Percentiles rank a stretch among this genome's conserved stretches.
phyloP scores from a whole-genome alignment of 2,113 vertebrate species.

The Poecile atricapillus region DNA sequence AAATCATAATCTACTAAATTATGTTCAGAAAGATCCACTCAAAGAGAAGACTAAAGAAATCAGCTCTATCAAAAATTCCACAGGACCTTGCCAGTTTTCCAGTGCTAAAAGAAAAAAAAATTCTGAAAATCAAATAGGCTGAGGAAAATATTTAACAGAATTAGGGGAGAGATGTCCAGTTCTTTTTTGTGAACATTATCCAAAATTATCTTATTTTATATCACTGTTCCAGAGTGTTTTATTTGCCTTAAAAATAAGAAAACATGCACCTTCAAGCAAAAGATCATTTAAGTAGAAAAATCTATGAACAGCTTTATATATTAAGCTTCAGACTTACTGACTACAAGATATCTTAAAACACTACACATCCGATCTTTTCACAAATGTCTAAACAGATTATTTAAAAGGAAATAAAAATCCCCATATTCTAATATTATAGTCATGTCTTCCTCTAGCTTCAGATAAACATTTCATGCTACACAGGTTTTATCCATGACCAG shows the following conservation, averaged over 20 bases:
- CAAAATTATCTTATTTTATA: not conserved
- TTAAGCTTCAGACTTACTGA: not conserved
- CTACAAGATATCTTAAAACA: not conserved
- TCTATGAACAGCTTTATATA: not conserved
- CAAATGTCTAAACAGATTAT: not conserved
- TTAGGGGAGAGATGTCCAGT: not conserved
- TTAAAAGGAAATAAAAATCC: not conserved
- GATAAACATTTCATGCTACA: not conserved
- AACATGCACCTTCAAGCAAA: not conserved
- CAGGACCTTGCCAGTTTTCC: not conserved
- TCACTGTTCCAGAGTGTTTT: not conserved
- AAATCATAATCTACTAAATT: slow-evolving; percentile 21
- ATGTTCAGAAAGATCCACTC: not conserved
- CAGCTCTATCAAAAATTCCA: not conserved
- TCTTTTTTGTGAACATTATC: not conserved
- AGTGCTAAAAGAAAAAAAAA: not conserved
- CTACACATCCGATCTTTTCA: not conserved
- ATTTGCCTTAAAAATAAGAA: not conserved
- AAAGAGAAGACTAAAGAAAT: not conserved
- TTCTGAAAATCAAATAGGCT: not conserved
- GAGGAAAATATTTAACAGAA: not conserved
- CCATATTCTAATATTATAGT: not conserved
- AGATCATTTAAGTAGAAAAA: not conserved
- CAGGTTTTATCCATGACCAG: not conserved
- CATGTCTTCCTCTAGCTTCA: not conserved